These are phyloP conservation scores for Bombus cullumanus DNA, from an alignment of 1,140 invertebrate species.

Conservation along the genomic window DNA sequence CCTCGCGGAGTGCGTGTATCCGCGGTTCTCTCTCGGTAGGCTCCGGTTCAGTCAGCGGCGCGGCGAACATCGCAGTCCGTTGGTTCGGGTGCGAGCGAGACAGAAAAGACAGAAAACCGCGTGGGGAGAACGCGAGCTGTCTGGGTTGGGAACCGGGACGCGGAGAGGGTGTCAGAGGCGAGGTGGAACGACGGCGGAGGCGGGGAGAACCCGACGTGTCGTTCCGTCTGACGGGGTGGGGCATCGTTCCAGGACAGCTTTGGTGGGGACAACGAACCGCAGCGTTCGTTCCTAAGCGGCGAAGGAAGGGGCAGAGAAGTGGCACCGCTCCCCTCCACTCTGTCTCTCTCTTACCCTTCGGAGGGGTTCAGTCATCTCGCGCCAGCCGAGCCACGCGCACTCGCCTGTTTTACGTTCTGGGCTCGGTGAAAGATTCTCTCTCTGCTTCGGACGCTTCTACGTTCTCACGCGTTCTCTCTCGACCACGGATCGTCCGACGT, in stretches of 20 bases:
- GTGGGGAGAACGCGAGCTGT: conserved; percentile 12
- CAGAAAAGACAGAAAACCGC: not conserved
- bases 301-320: conserved; percentile 43
- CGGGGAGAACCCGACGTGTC: conserved; percentile 68
- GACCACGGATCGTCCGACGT: not conserved
- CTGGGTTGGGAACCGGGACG: conserved; percentile 10
- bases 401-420: conserved; percentile 50
- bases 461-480: conserved; percentile 22
- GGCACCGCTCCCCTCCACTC: conserved; percentile 57
- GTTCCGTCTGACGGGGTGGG: conserved; percentile 61
- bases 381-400: conserved; percentile 78
- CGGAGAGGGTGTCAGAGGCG: conserved; percentile 35
- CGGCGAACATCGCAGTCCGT: too few relatives aligned
- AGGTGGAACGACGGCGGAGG: conserved; percentile 54
- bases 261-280: conserved; percentile 58
- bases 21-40: not conserved
- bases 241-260: conserved; percentile 41
- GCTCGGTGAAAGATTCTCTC: conserved; percentile 58
- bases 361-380: conserved; percentile 80
- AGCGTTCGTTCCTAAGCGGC: conserved; percentile 35
- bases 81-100: conserved; percentile 13
- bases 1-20: not conserved
- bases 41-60: not conserved
- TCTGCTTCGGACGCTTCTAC: conserved; percentile 17
- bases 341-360: conserved; percentile 71